phyloP scores from a whole-genome alignment of 1,140 invertebrate genomes.

The Heliconius himera region DNA sequence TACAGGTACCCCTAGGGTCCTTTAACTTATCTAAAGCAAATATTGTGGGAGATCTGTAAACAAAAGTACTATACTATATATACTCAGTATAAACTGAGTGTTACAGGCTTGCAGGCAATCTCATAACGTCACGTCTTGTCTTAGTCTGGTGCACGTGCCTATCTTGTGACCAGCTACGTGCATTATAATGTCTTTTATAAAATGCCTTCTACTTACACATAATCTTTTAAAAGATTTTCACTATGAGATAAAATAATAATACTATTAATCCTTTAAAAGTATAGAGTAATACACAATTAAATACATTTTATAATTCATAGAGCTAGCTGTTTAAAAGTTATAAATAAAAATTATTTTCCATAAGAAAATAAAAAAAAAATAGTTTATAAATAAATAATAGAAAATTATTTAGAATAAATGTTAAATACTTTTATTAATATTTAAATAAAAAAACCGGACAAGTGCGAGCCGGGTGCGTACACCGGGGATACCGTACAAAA shows the following conservation, averaged over 20 bases:
- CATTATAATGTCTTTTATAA: constrained; percentile 4
- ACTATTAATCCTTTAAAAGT: background rate
- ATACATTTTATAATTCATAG: no score
- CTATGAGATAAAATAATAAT: background rate
- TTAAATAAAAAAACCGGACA: no score
- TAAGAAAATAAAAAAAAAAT: no score
- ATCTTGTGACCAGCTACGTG: background rate
- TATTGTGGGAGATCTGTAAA: background rate
- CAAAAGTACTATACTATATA: background rate
- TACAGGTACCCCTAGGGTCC: background rate
- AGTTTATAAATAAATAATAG: no score
- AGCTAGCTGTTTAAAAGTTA: no score
- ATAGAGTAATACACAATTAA: background rate
- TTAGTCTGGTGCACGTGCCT: background rate
- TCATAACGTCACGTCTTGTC: constrained; percentile 4
- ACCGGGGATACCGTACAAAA: no score
- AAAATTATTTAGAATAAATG: no score
- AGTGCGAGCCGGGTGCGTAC: no score
- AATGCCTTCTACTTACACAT: background rate
- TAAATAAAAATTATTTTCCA: no score
- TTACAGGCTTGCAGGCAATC: background rate
- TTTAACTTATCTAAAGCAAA: background rate
- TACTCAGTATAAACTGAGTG: background rate
- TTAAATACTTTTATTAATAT: no score
- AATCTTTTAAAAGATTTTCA: background rate